Conservation (phyloP, 2,113 vertebrate genomes). For the Paraplagusia blochii region DNA sequence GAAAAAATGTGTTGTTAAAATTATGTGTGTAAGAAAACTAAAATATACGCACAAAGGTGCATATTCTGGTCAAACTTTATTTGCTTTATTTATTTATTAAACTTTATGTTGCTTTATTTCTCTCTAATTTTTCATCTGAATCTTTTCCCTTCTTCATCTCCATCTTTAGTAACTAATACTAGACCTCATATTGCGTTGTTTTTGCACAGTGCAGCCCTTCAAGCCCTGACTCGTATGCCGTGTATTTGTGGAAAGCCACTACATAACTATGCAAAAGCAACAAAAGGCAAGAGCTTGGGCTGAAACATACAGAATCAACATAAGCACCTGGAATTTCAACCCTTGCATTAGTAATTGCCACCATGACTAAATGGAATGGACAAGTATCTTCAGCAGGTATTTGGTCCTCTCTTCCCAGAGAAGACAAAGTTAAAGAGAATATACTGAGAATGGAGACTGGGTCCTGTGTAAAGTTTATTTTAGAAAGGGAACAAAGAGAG, state of each 20-base stretch:
- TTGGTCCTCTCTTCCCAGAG: not conserved
- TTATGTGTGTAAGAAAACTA: too few relatives aligned
- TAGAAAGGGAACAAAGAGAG: conserved; percentile 36
- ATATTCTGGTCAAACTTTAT: too few relatives aligned
- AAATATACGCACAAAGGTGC: too few relatives aligned
- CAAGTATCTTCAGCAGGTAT: conserved; percentile 33
- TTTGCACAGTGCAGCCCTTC: conserved; percentile 15
- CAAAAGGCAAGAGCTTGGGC: conserved; percentile 15
- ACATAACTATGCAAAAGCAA: conserved; percentile 11
- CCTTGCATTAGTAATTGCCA: conserved; percentile 2
- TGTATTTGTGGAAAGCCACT: not conserved
- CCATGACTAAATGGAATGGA: conserved; percentile 14
- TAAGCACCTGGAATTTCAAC: conserved; percentile 41
- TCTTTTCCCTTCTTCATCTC: not conserved
- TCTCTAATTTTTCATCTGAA: too few relatives aligned
- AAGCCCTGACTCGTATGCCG: conserved; percentile 13
- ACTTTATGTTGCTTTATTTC: too few relatives aligned
- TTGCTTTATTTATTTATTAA: too few relatives aligned
- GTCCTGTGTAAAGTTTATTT: conserved; percentile 31
- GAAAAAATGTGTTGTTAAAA: too few relatives aligned
- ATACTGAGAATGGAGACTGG: conserved; percentile 3
- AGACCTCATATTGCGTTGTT: not conserved
- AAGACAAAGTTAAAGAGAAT: conserved; percentile 9
- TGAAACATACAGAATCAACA: conserved; percentile 17
- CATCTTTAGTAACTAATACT: conserved; percentile 12